These are phyloP conservation scores for Hycleus phaleratus DNA, from an alignment of 1,140 invertebrate genomes.

Conservation along the genomic window DNA sequence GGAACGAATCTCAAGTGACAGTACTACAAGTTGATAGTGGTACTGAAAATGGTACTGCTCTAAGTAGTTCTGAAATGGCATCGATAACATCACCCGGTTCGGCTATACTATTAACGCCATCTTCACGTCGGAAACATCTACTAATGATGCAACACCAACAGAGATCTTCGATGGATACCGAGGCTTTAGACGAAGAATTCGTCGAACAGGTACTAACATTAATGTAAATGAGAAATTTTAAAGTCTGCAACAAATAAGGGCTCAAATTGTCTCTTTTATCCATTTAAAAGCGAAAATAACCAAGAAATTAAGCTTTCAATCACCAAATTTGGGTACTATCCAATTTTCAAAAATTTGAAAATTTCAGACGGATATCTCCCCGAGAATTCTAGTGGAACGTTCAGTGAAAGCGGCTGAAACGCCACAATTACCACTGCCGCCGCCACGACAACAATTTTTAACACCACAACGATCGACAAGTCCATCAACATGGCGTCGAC, in stretches of 20 bases:
- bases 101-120: slow-evolving; percentile 60
- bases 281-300: too few relatives aligned
- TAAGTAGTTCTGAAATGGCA: slow-evolving; percentile 53
- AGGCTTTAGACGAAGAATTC: slow-evolving; percentile 64
- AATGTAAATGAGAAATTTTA: too few relatives aligned
- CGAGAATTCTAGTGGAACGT: slow-evolving; percentile 22
- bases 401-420: slow-evolving; percentile 9
- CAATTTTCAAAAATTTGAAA: neutral
- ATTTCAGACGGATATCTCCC: slow-evolving; percentile 7
- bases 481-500: slow-evolving; percentile 27
- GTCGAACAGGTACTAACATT: slow-evolving; percentile 42
- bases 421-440: slow-evolving; percentile 1
- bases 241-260: too few relatives aligned
- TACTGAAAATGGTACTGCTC: slow-evolving; percentile 52
- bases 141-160: slow-evolving; percentile 73
- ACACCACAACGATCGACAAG: slow-evolving; percentile 21
- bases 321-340: neutral
- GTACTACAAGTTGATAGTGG: slow-evolving; percentile 68
- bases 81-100: slow-evolving; percentile 49
- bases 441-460: slow-evolving; percentile 16
- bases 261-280: too few relatives aligned
- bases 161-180: slow-evolving; percentile 74
- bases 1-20: slow-evolving; percentile 81
- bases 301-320: too few relatives aligned
- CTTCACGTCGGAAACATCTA: slow-evolving; percentile 64